Evolutionary conservation across 2,888 invertebrate species (phyloP).

Genomic region (Tiliacea citrago): DNA sequence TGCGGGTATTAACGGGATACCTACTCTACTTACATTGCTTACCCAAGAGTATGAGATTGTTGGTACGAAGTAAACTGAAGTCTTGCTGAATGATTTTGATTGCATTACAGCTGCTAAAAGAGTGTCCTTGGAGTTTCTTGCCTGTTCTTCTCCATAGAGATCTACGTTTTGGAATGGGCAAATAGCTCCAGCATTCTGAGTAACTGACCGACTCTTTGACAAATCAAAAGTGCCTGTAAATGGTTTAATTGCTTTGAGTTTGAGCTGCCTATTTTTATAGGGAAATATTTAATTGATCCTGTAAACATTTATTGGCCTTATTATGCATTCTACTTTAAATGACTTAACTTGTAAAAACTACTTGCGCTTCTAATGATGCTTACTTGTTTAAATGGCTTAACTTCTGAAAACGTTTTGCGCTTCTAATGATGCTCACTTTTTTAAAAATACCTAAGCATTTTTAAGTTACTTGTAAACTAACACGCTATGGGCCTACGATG

Average conservation of each 20-base stretch:
- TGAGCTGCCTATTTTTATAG: too few relatives aligned
- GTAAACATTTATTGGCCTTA: not conserved
- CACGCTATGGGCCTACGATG: too few relatives aligned
- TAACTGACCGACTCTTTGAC: too few relatives aligned
- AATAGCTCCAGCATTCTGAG: too few relatives aligned
- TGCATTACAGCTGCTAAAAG: too few relatives aligned
- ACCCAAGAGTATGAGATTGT: conserved; percentile 42
- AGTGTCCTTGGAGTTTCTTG: too few relatives aligned
- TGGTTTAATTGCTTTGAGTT: too few relatives aligned
- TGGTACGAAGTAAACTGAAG: not conserved
- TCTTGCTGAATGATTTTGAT: not conserved
- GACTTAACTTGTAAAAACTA: not conserved
- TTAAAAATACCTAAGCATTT: too few relatives aligned
- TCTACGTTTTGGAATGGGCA: too few relatives aligned
- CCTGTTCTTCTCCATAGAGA: too few relatives aligned
- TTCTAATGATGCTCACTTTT: not conserved
- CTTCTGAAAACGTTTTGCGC: not conserved
- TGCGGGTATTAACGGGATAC: conserved; percentile 82
- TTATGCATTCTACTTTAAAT: not conserved
- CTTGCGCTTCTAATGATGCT: not conserved
- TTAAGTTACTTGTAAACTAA: too few relatives aligned
- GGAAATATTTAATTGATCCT: not conserved
- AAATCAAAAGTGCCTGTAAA: too few relatives aligned
- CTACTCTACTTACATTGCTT: conserved; percentile 47
- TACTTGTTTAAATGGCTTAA: not conserved